Base-by-base conservation (phyloP, 2,888 invertebrate species). In the Adineta ricciae region DNA sequence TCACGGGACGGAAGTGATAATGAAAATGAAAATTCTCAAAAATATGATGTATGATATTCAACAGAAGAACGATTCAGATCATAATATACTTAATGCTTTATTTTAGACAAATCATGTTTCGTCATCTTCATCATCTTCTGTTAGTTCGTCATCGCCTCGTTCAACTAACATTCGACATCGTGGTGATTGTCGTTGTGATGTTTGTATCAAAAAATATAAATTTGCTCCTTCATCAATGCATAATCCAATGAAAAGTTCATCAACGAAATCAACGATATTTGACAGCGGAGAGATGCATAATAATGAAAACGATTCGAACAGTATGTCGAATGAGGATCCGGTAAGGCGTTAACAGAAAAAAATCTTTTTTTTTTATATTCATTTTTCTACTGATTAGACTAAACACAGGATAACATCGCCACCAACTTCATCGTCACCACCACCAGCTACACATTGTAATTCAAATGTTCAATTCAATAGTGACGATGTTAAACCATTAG, bases 131-230 rank as follows among this genome's bases (percentile, higher is more conserved):
- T 41, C 73, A 24, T 41, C 73, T 3, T 36, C 38, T 24, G 36
- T 41, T 78, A 41, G 36, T 78, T 21, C 41, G n/a, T 78, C 41
- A 32, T 78, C 78, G 14, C 41, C 78, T 41, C 78, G 78, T 41
- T 38, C 78, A n/a, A 41, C 41, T 41, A 78, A 78, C n/a, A 78
- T 78, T 78, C 83, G 85, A 14, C 85, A 85, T 82, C 83, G 83
- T 56, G 85, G 85, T 9, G 83, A 85, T 49, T 85, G 85, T 24
- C 52, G 73, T 41, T 85, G 85, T 56, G 54, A 56, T 38, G 73
- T 73, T 52, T 85, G 85, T 52, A 72, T 85, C 21, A 85, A 85
- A 41, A 85, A 85, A 56, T 85, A 85, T 50, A 85, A 85, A 78
- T 85, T 78, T 78, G 38, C 78, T 9, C 78, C 78, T 9, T 78